Conservation (phyloP, 2,888 invertebrate genomes). For the Osedax frankpressi region DNA sequence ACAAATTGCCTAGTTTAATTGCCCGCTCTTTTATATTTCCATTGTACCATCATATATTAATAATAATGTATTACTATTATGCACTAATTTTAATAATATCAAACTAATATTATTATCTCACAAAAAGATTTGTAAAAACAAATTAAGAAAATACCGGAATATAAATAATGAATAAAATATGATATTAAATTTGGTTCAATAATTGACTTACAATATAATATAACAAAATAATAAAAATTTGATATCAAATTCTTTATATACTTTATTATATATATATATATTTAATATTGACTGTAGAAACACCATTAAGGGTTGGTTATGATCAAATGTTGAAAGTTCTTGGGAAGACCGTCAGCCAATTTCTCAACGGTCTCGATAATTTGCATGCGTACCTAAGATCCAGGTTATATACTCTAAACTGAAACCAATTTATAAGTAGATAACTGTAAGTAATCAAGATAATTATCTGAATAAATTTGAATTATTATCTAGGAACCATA, state of each 20-base stretch:
- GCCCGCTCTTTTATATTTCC: no score
- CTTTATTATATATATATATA: not conserved
- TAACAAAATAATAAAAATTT: not conserved
- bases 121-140: no score
- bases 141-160: not conserved
- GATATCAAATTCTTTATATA: not conserved
- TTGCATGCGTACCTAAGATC: slow-evolving; percentile 91
- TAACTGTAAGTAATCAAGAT: no score
- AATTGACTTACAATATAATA: not conserved
- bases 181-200: no score
- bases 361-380: slow-evolving; percentile 83
- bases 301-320: slow-evolving; percentile 54
- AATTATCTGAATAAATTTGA: no score
- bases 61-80: no score
- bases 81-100: no score
- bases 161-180: not conserved
- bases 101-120: no score
- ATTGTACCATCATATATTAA: no score
- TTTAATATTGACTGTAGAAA: not conserved
- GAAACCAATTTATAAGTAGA: no score
- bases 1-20: no score
- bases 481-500: no score
- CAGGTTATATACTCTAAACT: slow-evolving; percentile 29
- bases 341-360: slow-evolving; percentile 85
- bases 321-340: slow-evolving; percentile 52